Evolutionary conservation across 2,888 invertebrate genomes (phyloP).

Genomic region (Exocentrus adspersus): DNA sequence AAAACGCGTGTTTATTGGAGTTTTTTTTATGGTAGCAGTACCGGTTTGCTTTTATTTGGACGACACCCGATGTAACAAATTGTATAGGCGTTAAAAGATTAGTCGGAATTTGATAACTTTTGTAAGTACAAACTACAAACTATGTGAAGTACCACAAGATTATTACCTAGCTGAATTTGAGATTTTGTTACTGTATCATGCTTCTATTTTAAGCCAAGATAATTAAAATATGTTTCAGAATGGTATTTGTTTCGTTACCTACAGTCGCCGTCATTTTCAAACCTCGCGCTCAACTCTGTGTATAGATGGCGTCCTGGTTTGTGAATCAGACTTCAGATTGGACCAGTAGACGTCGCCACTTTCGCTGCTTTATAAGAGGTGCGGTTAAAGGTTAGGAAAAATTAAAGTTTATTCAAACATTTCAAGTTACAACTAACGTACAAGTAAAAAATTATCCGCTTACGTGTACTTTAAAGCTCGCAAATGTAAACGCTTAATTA

Average conservation of each 20-base stretch:
- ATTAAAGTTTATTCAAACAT: constrained; percentile 18
- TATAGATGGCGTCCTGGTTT: no score
- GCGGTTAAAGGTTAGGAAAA: background rate
- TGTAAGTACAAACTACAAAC: constrained; percentile 25
- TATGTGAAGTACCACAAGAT: constrained; percentile 15
- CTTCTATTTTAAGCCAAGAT: constrained; percentile 23
- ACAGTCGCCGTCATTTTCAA: no score
- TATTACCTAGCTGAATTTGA: constrained; percentile 19
- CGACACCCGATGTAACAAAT: no score
- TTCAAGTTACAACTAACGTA: constrained; percentile 8
- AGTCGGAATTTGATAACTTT: constrained; percentile 20
- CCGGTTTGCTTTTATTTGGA: background rate
- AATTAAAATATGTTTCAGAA: constrained; percentile 23
- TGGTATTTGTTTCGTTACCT: background rate
- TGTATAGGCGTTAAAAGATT: constrained; percentile 7
- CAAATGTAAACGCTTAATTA: constrained; percentile 11
- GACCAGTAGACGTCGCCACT: no score
- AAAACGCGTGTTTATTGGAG: no score
- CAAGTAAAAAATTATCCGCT: constrained; percentile 15
- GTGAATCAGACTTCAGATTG: no score
- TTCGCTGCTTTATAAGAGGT: no score
- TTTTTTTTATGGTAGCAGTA: background rate
- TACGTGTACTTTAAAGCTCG: constrained; percentile 16
- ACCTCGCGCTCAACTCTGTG: no score
- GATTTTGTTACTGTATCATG: constrained; percentile 27